These are phyloP conservation scores for Kuschelorhynchus macadamiae DNA, from an alignment of 2,888 invertebrate species.

Conservation along the genomic window DNA sequence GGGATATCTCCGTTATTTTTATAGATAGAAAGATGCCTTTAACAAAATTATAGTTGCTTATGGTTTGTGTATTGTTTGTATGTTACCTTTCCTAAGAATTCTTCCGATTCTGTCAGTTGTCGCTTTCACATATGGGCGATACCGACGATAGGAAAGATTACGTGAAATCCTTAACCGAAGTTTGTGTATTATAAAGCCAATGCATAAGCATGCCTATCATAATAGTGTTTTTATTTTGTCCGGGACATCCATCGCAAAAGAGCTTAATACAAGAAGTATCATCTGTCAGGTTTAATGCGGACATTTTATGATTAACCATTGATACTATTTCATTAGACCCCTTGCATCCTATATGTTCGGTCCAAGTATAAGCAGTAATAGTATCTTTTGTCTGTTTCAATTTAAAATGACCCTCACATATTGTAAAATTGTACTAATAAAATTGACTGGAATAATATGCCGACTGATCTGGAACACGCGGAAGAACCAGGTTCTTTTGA, in stretches of 20 bases:
- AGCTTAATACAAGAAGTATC: constrained; percentile 14
- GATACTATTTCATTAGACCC: constrained; percentile 44
- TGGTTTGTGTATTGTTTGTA: too few species aligned
- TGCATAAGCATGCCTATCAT: constrained; percentile 36
- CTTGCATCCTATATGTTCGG: constrained; percentile 30
- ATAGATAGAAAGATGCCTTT: too few species aligned
- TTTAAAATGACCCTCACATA: constrained; percentile 59
- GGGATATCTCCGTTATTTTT: too few species aligned
- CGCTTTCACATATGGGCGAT: too few species aligned
- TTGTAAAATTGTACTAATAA: constrained; percentile 61
- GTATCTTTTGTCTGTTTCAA: constrained; percentile 44
- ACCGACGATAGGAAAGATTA: too few species aligned
- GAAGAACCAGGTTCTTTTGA: constrained; percentile 60
- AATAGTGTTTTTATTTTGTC: constrained; percentile 43
- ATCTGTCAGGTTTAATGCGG: constrained; percentile 4
- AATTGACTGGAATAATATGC: constrained; percentile 58
- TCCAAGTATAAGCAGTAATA: constrained; percentile 52
- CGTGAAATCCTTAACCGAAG: too few species aligned
- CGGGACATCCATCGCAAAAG: constrained; percentile 39
- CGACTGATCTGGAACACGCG: constrained; percentile 60
- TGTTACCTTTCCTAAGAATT: too few species aligned
- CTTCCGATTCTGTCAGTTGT: too few species aligned
- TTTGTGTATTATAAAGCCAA: constrained; percentile 11
- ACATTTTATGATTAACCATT: constrained; percentile 27
- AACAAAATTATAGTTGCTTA: too few species aligned